Percentiles rank a stretch among this genome's conserved stretches.
Evolutionary conservation across 2,888 invertebrate species (phyloP).

Genomic region (Polia nebulosa): DNA sequence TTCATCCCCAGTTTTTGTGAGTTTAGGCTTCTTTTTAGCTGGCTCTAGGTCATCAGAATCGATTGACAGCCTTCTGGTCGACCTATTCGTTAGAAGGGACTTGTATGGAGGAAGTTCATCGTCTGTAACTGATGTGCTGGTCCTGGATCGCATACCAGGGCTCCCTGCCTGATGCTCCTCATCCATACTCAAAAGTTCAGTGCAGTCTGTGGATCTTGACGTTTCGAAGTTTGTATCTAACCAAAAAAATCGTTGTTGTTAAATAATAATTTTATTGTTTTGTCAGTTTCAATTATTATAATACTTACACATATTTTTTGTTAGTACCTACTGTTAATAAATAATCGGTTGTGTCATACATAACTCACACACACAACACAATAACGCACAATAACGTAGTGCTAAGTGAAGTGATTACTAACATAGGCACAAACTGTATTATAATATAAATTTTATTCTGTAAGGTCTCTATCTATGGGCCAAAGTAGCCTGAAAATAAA

Average conservation of each 20-base stretch:
- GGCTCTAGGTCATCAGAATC: not conserved
- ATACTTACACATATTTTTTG: not conserved
- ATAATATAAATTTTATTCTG: too few relatives aligned
- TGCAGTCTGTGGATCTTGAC: not conserved
- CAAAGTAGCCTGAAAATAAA: too few relatives aligned
- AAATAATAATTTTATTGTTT: not conserved
- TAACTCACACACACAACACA: too few relatives aligned
- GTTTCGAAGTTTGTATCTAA: slow-evolving; percentile 4
- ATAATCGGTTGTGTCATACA: slow-evolving; percentile 2
- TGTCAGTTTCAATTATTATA: not conserved
- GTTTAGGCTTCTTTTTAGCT: slow-evolving; percentile 4
- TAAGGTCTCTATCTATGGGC: too few relatives aligned
- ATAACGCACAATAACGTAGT: too few relatives aligned
- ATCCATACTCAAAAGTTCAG: not conserved
- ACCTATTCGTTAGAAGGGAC: not conserved
- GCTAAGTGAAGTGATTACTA: too few relatives aligned
- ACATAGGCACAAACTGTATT: too few relatives aligned
- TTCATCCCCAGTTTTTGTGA: not conserved
- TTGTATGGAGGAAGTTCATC: not conserved
- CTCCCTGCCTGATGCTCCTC: not conserved
- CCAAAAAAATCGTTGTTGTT: not conserved
- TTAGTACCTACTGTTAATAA: not conserved
- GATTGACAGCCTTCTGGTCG: not conserved
- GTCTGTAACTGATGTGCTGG: not conserved
- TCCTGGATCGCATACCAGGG: not conserved